Conservation (phyloP, 1,140 invertebrate genomes). For the Diploscapter pachys region DNA sequence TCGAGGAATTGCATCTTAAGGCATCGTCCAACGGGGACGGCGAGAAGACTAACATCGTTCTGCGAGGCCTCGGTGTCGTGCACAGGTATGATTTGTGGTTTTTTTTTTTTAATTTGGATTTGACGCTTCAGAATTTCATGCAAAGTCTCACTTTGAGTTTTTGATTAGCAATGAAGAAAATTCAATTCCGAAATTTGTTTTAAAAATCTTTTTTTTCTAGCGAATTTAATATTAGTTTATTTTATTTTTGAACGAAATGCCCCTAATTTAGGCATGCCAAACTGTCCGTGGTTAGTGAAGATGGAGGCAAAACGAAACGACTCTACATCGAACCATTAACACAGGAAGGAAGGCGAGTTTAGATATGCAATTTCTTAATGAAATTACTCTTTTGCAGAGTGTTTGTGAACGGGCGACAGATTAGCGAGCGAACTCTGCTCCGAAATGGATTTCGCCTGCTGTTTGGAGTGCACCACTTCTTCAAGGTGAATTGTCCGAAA, state of each 20-base stretch:
- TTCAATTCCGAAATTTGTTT: no score
- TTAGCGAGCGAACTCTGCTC: conserved; percentile 63
- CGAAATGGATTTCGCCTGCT: conserved; percentile 90
- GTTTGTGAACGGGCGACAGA: conserved; percentile 66
- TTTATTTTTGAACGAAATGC: no score
- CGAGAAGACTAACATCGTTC: conserved; percentile 41
- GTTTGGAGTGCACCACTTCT: conserved; percentile 84
- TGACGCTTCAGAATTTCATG: no score
- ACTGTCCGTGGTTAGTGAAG: conserved; percentile 77
- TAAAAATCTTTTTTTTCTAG: no score
- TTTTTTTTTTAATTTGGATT: no score
- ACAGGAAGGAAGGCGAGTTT: conserved; percentile 66
- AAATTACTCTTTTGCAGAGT: conserved; percentile 52
- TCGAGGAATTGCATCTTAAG: conserved; percentile 4
- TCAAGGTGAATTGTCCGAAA: conserved; percentile 85
- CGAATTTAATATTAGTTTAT: no score
- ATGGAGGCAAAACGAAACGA: conserved; percentile 58
- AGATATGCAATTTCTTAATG: no score
- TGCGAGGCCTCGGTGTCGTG: conserved; percentile 88
- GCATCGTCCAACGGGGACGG: conserved; percentile 4
- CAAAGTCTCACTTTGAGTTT: no score
- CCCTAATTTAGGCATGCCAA: conserved; percentile 73
- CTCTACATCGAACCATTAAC: conserved; percentile 76
- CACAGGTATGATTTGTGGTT: conserved; percentile 60
- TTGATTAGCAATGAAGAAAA: no score